A percentile compares a stretch with the other conserved stretches of the same genome.
Conservation (phyloP, 2,888 invertebrate genomes). For the Drosophila formosana region DNA sequence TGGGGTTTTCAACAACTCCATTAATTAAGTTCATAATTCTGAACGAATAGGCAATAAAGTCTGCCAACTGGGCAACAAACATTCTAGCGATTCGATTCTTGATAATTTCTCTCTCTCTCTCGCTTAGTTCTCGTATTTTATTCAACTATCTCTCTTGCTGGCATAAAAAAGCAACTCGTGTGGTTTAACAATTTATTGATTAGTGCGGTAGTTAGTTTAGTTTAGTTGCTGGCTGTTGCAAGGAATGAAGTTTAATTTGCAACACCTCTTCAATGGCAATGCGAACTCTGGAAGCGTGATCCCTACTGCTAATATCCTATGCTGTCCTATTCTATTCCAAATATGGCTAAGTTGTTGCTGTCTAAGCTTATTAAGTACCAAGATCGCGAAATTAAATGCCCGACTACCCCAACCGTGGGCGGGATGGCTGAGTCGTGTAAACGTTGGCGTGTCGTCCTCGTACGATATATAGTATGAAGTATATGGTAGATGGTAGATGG, state of each 20-base stretch:
- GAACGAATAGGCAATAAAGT: too few species aligned
- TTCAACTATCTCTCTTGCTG: conserved; percentile 1
- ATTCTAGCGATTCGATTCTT: too few species aligned
- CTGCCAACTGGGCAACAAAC: too few species aligned
- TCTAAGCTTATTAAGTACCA: not conserved
- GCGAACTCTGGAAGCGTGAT: too few species aligned
- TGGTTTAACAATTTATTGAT: conserved; percentile 17
- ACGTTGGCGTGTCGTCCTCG: conserved; percentile 45
- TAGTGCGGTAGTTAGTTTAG: conserved; percentile 23
- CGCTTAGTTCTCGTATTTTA: conserved; percentile 8
- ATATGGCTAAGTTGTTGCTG: not conserved
- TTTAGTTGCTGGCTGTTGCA: not conserved
- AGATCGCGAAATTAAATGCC: not conserved
- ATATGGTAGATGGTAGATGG: not conserved
- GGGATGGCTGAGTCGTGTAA: conserved; percentile 22
- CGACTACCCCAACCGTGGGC: conserved; percentile 44
- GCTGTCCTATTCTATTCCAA: not conserved
- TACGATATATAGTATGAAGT: conserved; percentile 19
- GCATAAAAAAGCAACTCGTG: conserved; percentile 8
- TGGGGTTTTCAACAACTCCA: too few species aligned
- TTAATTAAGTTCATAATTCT: too few species aligned
- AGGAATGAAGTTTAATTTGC: conserved; percentile 26
- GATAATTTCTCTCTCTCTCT: not conserved
- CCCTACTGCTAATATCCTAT: not conserved
- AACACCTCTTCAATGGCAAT: conserved; percentile 1